Evolutionary conservation across 1,140 invertebrate genomes (phyloP).

Genomic region (Camponotus floridanus): DNA sequence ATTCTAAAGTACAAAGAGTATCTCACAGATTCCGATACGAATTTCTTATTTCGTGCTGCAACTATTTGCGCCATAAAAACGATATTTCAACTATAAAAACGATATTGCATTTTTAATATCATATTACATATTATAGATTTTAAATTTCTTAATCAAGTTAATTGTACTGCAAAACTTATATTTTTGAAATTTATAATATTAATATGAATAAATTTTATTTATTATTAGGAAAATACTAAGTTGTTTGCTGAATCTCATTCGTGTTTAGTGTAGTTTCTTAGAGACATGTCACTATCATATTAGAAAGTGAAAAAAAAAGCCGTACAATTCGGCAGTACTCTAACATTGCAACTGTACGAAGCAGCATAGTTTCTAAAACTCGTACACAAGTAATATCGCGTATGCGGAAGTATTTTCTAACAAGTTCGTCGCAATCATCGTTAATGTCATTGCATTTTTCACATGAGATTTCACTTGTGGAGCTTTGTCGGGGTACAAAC

Average conservation of each 20-base stretch:
- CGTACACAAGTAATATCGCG: conserved; percentile 46
- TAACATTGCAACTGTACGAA: conserved; percentile 22
- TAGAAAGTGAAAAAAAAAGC: conserved; percentile 1
- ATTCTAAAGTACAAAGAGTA: conserved; percentile 23
- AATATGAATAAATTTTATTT: not conserved
- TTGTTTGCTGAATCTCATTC: not conserved
- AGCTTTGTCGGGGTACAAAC: not conserved
- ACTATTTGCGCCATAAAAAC: not conserved
- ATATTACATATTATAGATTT: not conserved
- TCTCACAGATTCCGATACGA: not conserved
- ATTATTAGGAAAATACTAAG: not conserved
- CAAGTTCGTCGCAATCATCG: conserved; percentile 44
- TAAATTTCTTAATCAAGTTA: not conserved
- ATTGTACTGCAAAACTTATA: conserved; percentile 1
- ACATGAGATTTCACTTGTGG: not conserved
- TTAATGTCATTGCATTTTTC: conserved; percentile 60
- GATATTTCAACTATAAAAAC: not conserved
- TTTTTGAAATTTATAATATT: conserved; percentile 13
- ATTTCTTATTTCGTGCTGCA: not conserved
- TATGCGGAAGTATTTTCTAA: conserved; percentile 40
- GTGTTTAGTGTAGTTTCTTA: not conserved
- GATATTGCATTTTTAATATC: not conserved
- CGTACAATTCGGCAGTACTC: not conserved
- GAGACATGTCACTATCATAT: not conserved
- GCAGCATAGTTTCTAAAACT: conserved; percentile 35